phyloP scores from a whole-genome alignment of 2,888 invertebrate species.

The Drosophila seclusa region DNA sequence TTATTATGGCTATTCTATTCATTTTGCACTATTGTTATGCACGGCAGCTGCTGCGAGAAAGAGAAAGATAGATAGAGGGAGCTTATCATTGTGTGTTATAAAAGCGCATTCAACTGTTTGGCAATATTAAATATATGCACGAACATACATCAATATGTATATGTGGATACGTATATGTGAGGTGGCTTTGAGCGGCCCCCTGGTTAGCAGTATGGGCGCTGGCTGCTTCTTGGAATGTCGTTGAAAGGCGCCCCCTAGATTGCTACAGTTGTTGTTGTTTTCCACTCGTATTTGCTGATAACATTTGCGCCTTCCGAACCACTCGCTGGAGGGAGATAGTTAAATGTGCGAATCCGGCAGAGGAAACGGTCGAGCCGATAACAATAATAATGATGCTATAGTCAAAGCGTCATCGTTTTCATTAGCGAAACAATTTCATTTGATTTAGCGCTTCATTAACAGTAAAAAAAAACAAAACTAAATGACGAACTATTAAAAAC shows the following conservation, averaged over 20 bases:
- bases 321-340: slow-evolving; percentile 21
- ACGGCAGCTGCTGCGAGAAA: slow-evolving; percentile 34
- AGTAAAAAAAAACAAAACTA: slow-evolving; percentile 18
- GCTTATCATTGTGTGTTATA: slow-evolving; percentile 57
- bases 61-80: slow-evolving; percentile 4
- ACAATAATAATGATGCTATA: slow-evolving; percentile 67
- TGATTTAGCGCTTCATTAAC: slow-evolving; percentile 70
- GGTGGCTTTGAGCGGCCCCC: slow-evolving; percentile 30
- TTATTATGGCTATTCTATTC: slow-evolving; percentile 60
- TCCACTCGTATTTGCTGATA: slow-evolving; percentile 65
- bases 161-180: neutral
- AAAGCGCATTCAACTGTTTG: slow-evolving; percentile 64
- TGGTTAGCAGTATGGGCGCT: slow-evolving; percentile 26
- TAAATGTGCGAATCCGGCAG: neutral
- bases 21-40: slow-evolving; percentile 65
- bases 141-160: neutral
- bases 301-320: slow-evolving; percentile 71
- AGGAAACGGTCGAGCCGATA: slow-evolving; percentile 41
- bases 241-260: slow-evolving; percentile 46
- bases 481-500: slow-evolving; percentile 38
- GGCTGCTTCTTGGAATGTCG: slow-evolving; percentile 58
- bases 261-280: slow-evolving; percentile 38
- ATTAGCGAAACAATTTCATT: slow-evolving; percentile 60
- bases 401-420: slow-evolving; percentile 62
- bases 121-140: slow-evolving; percentile 27